Base-by-base conservation (phyloP, 2,113 vertebrate genomes). In the Vidua chalybeata region DNA sequence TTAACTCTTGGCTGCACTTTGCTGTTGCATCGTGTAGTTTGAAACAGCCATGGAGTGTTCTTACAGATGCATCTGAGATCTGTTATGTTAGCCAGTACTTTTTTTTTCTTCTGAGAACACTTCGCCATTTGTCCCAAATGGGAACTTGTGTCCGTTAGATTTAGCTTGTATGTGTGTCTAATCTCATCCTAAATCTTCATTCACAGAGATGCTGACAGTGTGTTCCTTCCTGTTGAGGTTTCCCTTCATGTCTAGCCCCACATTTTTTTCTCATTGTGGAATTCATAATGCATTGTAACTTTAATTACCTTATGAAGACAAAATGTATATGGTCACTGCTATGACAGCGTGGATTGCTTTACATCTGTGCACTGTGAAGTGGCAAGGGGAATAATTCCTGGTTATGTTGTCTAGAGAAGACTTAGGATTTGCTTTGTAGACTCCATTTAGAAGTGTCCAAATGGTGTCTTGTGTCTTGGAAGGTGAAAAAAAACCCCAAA, bases 291-390 rank as follows among this genome's bases (percentile, higher is more conserved):
- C 27, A 6, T 54, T 87, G n/a, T 48, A 45, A 41, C n/a, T 28
- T 72, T 6, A 45, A 59, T 79, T 82, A 15, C 24, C 35, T 62
- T 48, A 23, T 8, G 43, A 61, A 72, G 24, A 33, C 49, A 59
- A 48, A 49, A 13, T 0, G 0, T 1, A 0, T 16, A 2, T 39
- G 16, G 55, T 87, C 61, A 67, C 33, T 48, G 89, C 33, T 17
- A 0, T 51, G 35, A n/a, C 43, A 89, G n/a, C 21, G 24, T 30
- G 45, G 56, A 35, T 78, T 59, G 43, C 33, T 75, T 77, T 52
- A 7, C 13, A 9, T 37, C 24, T 84, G 43, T 77, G 39, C 0
- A 1, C 41, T 73, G 2, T 21, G 37, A 51, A 55, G 30, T 67
- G 37, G 13, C 33, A 52, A 63, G 11, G 17, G 24, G 18, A 52